phyloP scores from a whole-genome alignment of 2,113 vertebrate genomes.

The Syrrhaptes paradoxus region DNA sequence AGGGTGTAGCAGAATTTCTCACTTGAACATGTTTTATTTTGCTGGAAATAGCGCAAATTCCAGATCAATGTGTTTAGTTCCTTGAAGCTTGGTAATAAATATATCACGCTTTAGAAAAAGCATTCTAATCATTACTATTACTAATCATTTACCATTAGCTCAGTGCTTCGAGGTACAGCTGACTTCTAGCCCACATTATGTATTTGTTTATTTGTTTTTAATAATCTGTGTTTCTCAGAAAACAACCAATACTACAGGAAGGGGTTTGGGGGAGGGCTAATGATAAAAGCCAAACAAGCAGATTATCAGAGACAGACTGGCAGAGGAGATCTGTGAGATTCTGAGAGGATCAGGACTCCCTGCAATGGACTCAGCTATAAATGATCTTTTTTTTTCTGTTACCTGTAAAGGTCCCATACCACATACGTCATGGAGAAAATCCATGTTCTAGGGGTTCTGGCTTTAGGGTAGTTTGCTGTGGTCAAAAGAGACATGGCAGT shows the following conservation, averaged over 20 bases:
- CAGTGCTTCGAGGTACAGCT: not conserved
- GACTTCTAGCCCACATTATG: not conserved
- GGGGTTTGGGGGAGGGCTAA: not conserved
- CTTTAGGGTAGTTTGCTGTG: not conserved
- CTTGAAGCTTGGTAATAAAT: not conserved
- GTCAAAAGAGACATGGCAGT: not conserved
- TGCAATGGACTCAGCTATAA: not conserved
- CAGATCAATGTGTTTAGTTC: not conserved
- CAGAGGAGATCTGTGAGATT: not conserved
- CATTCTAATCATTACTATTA: not conserved
- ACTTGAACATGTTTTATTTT: conserved; percentile 46
- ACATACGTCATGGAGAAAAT: accelerated
- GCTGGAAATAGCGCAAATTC: conserved; percentile 19
- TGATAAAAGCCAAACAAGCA: not conserved
- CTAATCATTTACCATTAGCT: not conserved
- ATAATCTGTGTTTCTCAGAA: not conserved
- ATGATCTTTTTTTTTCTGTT: not conserved
- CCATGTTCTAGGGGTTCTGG: not conserved
- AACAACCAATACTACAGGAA: not conserved
- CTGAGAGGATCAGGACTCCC: not conserved
- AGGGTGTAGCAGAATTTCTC: conserved; percentile 1
- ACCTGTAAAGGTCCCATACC: not conserved
- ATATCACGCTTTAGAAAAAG: not conserved
- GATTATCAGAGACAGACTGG: not conserved
- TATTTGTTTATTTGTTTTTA: not conserved